phyloP scores from a whole-genome alignment of 2,113 vertebrate species.

The Machaerirhynchus nigripectus region DNA sequence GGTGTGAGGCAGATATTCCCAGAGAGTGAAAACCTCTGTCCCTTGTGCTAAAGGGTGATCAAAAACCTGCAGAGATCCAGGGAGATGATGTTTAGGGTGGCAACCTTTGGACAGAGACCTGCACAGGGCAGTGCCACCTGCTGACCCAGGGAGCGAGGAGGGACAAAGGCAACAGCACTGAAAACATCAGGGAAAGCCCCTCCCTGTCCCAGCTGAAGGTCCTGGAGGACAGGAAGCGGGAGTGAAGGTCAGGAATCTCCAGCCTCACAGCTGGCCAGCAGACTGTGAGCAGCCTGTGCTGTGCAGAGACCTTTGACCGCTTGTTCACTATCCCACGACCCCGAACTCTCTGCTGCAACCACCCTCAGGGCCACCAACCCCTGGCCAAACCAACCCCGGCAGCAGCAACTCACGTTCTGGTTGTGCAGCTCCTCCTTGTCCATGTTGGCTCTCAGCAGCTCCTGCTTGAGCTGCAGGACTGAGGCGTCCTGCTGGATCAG shows the following conservation, averaged over 20 bases:
- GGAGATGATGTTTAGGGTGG: neutral
- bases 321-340: neutral
- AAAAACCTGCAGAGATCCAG: neutral
- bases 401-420: conserved; percentile 83
- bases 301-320: neutral
- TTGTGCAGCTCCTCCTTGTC: conserved; percentile 88
- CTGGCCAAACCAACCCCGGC: neutral
- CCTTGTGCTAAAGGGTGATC: neutral
- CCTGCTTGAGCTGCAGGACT: conserved; percentile 95
- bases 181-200: neutral
- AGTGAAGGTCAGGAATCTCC: neutral
- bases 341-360: neutral
- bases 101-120: neutral
- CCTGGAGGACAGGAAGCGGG: neutral
- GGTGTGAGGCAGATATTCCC: neutral
- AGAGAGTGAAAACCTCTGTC: neutral
- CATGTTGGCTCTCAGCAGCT: conserved; percentile 88
- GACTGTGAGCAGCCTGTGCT: neutral
- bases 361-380: neutral
- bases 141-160: neutral
- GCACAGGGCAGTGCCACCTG: neutral
- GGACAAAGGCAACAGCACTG: neutral
- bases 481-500: conserved; percentile 86
- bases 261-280: neutral
- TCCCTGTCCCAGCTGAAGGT: neutral